Conservation (phyloP, 2,113 vertebrate genomes). For the Jaculus jaculus region DNA sequence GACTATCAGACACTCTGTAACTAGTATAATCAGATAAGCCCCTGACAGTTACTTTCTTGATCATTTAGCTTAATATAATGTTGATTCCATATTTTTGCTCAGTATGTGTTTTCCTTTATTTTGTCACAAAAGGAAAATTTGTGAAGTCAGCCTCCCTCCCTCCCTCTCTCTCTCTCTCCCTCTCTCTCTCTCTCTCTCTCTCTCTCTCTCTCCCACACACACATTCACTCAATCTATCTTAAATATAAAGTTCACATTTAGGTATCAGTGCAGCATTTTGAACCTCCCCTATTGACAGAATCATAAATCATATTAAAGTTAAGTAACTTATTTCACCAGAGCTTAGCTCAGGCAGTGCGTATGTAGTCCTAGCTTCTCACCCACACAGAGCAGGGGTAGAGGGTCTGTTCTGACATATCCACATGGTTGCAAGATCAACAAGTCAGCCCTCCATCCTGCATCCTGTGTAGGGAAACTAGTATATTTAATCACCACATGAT, state of each 20-base stretch:
- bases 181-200: neutral
- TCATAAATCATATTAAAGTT: constrained; percentile 95
- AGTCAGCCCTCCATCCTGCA: constrained; percentile 71
- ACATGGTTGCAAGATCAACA: constrained; percentile 81
- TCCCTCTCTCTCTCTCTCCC: neutral
- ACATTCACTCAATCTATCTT: constrained; percentile 85
- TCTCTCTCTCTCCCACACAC: neutral
- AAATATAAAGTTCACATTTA: constrained; percentile 87
- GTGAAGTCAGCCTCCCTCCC: neutral
- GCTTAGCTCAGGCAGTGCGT: constrained; percentile 91
- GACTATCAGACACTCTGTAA: neutral
- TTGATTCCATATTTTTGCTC: neutral
- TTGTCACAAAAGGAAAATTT: constrained; percentile 13
- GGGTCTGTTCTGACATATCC: constrained; percentile 82
- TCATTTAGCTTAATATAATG: neutral
- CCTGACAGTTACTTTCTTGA: neutral
- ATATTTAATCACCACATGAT: constrained; percentile 68
- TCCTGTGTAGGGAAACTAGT: constrained; percentile 77
- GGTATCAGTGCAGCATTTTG: constrained; percentile 84
- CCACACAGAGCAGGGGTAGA: constrained; percentile 82
- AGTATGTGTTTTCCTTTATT: neutral
- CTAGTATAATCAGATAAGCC: neutral
- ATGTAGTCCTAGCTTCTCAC: constrained; percentile 90
- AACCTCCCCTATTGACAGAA: constrained; percentile 92
- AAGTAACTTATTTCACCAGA: constrained; percentile 95